These are phyloP conservation scores for Phymastichus coffea DNA, from an alignment of 1,140 invertebrate genomes.

Conservation along the genomic window DNA sequence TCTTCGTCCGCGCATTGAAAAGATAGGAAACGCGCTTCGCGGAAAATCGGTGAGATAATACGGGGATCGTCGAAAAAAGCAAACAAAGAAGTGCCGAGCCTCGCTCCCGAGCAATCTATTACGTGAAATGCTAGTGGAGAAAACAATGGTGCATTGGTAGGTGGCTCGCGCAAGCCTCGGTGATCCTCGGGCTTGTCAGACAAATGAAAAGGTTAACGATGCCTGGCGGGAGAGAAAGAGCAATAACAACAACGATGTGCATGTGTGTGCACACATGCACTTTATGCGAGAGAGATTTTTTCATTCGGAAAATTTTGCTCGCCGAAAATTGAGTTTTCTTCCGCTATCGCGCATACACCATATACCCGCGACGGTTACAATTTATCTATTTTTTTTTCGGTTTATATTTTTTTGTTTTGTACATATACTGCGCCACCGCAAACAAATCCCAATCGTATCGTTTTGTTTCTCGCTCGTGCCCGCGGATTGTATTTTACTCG, in stretches of 20 bases:
- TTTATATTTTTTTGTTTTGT: neutral
- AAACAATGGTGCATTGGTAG: conserved; percentile 12
- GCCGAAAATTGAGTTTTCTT: conserved; percentile 3
- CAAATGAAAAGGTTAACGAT: conserved; percentile 19
- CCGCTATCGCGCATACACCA: neutral
- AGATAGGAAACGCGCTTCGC: too few species aligned
- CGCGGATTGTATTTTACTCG: too few species aligned
- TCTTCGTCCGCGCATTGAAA: neutral
- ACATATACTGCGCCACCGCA: too few species aligned
- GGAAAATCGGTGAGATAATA: conserved; percentile 1
- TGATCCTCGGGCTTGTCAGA: too few species aligned
- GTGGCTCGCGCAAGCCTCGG: neutral
- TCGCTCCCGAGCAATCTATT: conserved; percentile 21
- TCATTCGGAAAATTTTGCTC: conserved; percentile 14
- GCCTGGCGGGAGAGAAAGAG: conserved; percentile 1
- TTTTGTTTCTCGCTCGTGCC: neutral
- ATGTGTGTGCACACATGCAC: too few species aligned
- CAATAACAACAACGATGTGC: too few species aligned
- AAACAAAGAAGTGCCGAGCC: too few species aligned
- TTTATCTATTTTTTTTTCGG: conserved; percentile 3
- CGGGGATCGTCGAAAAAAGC: neutral
- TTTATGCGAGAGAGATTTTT: conserved; percentile 4
- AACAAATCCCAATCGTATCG: neutral
- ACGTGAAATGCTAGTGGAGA: neutral
- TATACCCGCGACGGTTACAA: neutral